phyloP scores from a whole-genome alignment of 1,140 invertebrate species.

The Drosophila sp. region DNA sequence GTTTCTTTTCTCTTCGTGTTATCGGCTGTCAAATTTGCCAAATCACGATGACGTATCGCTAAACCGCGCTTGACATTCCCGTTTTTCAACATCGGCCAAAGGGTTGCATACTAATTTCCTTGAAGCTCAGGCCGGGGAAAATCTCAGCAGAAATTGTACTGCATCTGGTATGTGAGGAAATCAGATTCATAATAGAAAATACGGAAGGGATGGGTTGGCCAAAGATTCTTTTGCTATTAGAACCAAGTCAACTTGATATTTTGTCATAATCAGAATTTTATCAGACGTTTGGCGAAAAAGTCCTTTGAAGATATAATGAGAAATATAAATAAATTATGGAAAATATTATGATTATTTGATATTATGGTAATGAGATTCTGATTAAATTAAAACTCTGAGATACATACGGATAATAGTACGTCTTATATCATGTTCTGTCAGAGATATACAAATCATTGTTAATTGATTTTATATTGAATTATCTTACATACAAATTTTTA shows the following conservation, averaged over 20 bases:
- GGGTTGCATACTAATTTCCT: slow-evolving; percentile 30
- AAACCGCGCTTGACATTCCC: slow-evolving; percentile 71
- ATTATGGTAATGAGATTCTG: slow-evolving; percentile 9
- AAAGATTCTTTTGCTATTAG: neutral
- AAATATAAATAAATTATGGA: too few species aligned
- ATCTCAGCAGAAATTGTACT: neutral
- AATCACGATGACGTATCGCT: slow-evolving; percentile 80
- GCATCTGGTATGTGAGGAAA: neutral
- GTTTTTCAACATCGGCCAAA: slow-evolving; percentile 42
- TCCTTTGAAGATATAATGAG: too few species aligned
- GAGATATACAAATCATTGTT: too few species aligned
- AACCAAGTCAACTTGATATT: too few species aligned
- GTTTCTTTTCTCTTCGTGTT: slow-evolving; percentile 30
- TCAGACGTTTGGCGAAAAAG: neutral
- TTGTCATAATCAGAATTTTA: neutral
- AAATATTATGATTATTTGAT: too few species aligned
- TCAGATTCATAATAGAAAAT: too few species aligned
- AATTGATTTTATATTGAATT: too few species aligned
- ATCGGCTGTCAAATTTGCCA: slow-evolving; percentile 79
- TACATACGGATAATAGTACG: too few species aligned
- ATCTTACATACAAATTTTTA: neutral
- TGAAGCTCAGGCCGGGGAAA: neutral
- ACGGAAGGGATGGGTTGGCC: neutral
- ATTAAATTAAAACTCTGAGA: slow-evolving; percentile 1
- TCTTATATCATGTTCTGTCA: too few species aligned